Base-by-base conservation (phyloP, 2,888 invertebrate species). In the Eupeodes latifasciatus region DNA sequence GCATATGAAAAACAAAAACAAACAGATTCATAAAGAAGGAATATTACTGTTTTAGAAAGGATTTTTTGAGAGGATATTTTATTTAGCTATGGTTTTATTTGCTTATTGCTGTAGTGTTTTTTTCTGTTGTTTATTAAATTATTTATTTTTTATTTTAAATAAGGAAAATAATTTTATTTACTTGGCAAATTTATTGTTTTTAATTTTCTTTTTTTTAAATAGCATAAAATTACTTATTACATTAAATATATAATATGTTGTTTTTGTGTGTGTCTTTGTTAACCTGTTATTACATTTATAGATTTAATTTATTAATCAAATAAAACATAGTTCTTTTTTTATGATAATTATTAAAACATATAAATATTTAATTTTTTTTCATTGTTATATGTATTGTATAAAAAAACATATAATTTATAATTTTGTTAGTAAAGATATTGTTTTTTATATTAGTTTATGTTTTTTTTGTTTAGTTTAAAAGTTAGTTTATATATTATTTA, bases 141-240 rank as follows among this genome's bases (percentile, higher is more conserved):
- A 16, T 5, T 16, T 57, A 7, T 49, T 74, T 40, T 34, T 11
- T 16, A 34, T 62, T 57, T 57, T 72, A 81, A 81, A 77, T 77
- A 78, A 67, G 55, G 62, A 69, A 71, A 76, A 57, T 76, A 57
- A 47, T 59, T 47, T 11, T 72, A 27, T 71, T 74, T 75, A 81
- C 76, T 81, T 85, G 85, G 85, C 85, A 85, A 77, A 85, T 55
- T 67, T 72, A 55, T 55, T 40, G 40, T 14, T 53, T n/a, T 67
- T 5, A 51, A 16, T 71, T 71, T 64, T 47, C 3, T 27, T 27
- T 44, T 19, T 64, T 47, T 64, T 64, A 44, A 40, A 72, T 76
- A 85, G 72, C 85, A 81, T 81, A 53, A 66, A 71, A 77, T 76
- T 85, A 81, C 34, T 80, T n/a, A 69, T 84, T 84, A 81, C 83